These are phyloP conservation scores for Brotogeris chrysoptera DNA, from an alignment of 2,797 vertebrate species.

Conservation along the genomic window DNA sequence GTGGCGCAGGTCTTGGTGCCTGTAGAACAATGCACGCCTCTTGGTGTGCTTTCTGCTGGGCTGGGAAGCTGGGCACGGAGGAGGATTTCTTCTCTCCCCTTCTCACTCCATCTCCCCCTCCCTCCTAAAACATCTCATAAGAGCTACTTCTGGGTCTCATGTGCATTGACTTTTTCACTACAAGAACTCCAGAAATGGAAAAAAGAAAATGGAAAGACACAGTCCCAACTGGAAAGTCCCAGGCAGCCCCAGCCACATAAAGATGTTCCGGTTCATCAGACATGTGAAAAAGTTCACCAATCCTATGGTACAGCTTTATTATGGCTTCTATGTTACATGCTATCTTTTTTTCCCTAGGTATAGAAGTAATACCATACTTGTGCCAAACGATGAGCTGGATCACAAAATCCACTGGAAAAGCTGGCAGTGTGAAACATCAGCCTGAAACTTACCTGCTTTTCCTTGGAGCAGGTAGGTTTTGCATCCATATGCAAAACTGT, in stretches of 20 bases:
- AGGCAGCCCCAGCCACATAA: neutral
- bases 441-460: neutral
- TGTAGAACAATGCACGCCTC: accelerated
- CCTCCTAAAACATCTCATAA: neutral
- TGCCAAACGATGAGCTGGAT: neutral
- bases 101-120: neutral
- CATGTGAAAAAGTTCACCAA: neutral
- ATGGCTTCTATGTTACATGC: neutral
- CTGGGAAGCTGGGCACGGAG: neutral
- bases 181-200: neutral
- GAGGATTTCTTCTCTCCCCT: neutral
- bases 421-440: neutral
- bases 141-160: neutral
- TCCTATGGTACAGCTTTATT: neutral
- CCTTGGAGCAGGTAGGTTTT: neutral
- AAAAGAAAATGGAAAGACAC: neutral
- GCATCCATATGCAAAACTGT: neutral
- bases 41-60: neutral
- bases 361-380: neutral
- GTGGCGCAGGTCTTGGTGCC: accelerated
- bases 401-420: neutral
- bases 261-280: neutral
- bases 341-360: neutral
- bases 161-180: neutral
- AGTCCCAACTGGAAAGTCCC: neutral